phyloP scores from a whole-genome alignment of 2,113 vertebrate genomes.

The Dermatemys mawii region DNA sequence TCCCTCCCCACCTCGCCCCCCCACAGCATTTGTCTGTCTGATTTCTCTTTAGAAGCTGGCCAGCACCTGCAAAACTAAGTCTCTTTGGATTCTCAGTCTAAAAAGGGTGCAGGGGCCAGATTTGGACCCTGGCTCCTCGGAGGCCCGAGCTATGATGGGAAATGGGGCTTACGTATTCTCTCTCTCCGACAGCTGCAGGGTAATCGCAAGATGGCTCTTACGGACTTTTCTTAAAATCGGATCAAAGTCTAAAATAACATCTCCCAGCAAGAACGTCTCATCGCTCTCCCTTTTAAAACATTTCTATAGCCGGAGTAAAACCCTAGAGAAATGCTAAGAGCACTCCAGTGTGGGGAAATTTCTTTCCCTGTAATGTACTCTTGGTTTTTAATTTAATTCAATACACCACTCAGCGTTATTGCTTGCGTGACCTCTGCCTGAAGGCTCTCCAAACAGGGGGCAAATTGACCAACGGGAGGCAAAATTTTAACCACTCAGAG shows the following conservation, averaged over 20 bases:
- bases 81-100: not conserved
- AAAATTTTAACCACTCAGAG: not conserved
- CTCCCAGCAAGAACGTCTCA: not conserved
- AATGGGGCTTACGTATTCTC: not conserved
- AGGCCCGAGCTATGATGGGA: not conserved
- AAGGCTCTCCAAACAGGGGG: accelerated
- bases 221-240: not conserved
- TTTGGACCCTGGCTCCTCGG: not conserved
- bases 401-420: accelerated
- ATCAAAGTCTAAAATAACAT: not conserved
- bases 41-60: too few species aligned
- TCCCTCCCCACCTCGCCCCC: too few species aligned
- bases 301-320: not conserved
- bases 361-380: not conserved
- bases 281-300: not conserved
- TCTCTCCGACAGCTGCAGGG: not conserved
- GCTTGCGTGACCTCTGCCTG: accelerated
- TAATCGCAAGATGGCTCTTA: not conserved
- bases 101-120: not conserved
- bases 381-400: not conserved
- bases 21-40: too few species aligned
- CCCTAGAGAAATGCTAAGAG: not conserved
- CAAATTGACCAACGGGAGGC: not conserved
- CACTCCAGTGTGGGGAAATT: not conserved
- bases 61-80: not conserved